Evolutionary conservation across 2,797 vertebrate genomes (phyloP).

Genomic region (Natrix natrix): DNA sequence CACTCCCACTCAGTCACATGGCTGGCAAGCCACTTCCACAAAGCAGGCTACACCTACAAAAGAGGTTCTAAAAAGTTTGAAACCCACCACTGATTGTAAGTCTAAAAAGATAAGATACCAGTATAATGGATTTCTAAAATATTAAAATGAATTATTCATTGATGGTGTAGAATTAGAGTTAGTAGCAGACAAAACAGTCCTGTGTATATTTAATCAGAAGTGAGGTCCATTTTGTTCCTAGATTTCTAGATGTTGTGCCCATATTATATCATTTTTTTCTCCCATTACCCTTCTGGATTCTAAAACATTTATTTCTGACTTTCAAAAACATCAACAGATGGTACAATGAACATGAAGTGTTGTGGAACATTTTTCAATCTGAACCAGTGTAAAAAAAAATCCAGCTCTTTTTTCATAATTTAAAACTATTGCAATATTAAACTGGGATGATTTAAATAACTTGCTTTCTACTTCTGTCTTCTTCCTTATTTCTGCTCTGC

Average conservation of each 20-base stretch:
- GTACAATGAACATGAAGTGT: neutral
- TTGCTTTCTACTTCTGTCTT: neutral
- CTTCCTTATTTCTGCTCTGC: neutral
- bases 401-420: neutral
- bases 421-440: neutral
- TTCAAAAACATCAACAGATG: neutral
- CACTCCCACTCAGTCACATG: too few species aligned
- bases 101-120: neutral
- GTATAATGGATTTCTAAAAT: slow-evolving; percentile 41
- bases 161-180: neutral
- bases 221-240: neutral
- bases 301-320: neutral
- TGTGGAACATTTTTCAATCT: neutral
- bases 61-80: too few species aligned
- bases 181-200: neutral
- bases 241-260: neutral
- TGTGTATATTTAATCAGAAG: neutral
- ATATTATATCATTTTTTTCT: neutral
- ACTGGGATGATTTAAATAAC: neutral
- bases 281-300: neutral
- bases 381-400: neutral
- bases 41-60: too few species aligned
- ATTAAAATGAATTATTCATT: slow-evolving; percentile 38
- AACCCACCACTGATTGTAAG: neutral
- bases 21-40: too few species aligned